Evolutionary conservation across 2,888 invertebrate genomes (phyloP), one percentile per base, ranked within the genome.

Genomic region (Tinea semifulvella): DNA sequence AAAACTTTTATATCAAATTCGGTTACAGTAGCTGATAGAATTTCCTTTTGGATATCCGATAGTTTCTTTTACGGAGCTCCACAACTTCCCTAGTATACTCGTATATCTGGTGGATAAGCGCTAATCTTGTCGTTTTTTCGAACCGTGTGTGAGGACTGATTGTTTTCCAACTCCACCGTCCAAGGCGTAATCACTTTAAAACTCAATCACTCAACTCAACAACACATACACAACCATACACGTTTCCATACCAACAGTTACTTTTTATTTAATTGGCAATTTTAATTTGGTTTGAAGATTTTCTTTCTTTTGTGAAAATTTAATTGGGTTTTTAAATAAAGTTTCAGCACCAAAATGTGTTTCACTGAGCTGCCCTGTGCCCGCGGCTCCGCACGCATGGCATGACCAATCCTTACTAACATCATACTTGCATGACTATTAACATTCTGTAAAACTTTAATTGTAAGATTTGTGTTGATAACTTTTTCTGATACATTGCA

Each of bases 321-420:
- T n/a, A n/a, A n/a, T n/a, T n/a, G n/a, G 31, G 31, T 31, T 31
- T 31, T 31, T 14, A 31, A 80, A 80, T 80, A 80, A 80, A 80
- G 66, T 66, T 65, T 65, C 68, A 63, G 79, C 79, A 80, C 77
- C 61, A 65, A 80, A 77, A 63, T 74, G 79, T 79, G 79, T 80
- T 80, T 80, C 79, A 80, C 79, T 80, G 68, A 43, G 74, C 71
- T 63, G 61, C 66, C 72, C 79, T 60, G 6, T 17, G 18, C 17
- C 38, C 8, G 4, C 17, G 38, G 17, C 31, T 31, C 31, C 31
- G 31, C 38, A 40, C 40, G 76, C 77, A 77, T 77, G 76, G 76
- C 76, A 76, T 77, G 77, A 55, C 40, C 19, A 5, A 25, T 54
- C 59, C 61, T 58, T 53, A 52, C 22, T 40, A 14, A 40, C 40